phyloP scores from a whole-genome alignment of 1,140 invertebrate genomes.

The Mya arenaria region DNA sequence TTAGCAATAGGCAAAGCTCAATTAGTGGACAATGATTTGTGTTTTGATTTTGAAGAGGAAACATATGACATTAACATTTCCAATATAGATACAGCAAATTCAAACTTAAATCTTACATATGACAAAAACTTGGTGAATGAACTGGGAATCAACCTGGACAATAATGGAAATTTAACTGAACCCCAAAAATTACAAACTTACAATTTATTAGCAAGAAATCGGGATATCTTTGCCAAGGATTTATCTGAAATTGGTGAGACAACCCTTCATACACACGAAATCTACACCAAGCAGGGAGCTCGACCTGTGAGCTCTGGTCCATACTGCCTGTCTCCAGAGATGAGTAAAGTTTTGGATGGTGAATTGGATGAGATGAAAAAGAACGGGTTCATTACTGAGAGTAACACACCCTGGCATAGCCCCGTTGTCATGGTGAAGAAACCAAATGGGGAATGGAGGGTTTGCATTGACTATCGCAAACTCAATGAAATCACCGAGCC shows the following conservation, averaged over 20 bases:
- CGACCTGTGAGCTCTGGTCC: conserved; percentile 34
- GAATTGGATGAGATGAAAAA: conserved; percentile 56
- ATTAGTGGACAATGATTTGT: no score
- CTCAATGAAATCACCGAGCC: conserved; percentile 55
- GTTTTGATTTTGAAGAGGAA: no score
- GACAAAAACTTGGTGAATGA: conserved; percentile 2
- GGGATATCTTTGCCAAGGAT: conserved; percentile 52
- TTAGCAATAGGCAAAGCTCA: no score
- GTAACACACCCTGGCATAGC: conserved; percentile 10
- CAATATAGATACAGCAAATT: background rate
- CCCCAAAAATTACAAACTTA: conserved; percentile 29
- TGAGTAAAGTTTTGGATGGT: background rate
- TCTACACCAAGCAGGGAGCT: conserved; percentile 40
- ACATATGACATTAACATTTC: no score
- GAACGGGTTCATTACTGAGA: conserved; percentile 30
- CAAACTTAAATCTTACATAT: background rate
- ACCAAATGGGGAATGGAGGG: conserved; percentile 10
- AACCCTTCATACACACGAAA: conserved; percentile 23
- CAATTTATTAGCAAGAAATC: conserved; percentile 22
- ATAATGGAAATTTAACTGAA: background rate
- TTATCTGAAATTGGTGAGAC: conserved; percentile 53
- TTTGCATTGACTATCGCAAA: conserved; percentile 57
- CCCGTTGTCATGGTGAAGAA: conserved; percentile 44
- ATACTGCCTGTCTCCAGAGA: conserved; percentile 40
- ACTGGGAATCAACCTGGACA: conserved; percentile 8